A percentile compares a stretch with the other conserved stretches of the same genome.
Evolutionary conservation across 2,888 invertebrate species (phyloP).

Genomic region (Allolobophora icterica): DNA sequence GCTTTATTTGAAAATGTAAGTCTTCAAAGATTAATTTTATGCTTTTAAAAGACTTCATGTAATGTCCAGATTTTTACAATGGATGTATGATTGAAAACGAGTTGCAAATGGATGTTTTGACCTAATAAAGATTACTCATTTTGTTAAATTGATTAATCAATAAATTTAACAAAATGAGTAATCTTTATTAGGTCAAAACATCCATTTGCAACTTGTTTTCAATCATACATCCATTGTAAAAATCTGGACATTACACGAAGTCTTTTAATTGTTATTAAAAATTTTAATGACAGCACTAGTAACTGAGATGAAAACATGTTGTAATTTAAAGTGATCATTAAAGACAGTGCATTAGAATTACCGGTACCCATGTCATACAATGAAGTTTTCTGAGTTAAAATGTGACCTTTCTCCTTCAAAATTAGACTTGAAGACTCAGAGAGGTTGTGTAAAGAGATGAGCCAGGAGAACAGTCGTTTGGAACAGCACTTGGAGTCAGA

Average conservation of each 20-base stretch:
- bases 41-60: not conserved
- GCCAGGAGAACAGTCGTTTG: not conserved
- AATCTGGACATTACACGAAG: too few relatives aligned
- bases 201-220: too few relatives aligned
- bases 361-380: not conserved
- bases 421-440: constrained; percentile 22
- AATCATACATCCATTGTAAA: too few relatives aligned
- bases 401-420: not conserved
- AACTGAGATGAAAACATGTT: too few relatives aligned
- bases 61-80: not conserved
- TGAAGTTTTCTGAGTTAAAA: not conserved
- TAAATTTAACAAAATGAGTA: too few relatives aligned
- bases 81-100: too few relatives aligned
- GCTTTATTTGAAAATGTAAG: not conserved
- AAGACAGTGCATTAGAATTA: not conserved
- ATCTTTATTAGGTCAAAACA: too few relatives aligned
- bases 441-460: constrained; percentile 12
- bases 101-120: too few relatives aligned
- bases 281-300: not conserved
- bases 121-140: too few relatives aligned
- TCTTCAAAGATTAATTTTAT: not conserved
- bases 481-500: constrained; percentile 30
- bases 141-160: too few relatives aligned
- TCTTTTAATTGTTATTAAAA: too few relatives aligned
- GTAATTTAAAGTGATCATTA: not conserved